A percentile compares a stretch with the other conserved stretches of the same genome.
phyloP scores from a whole-genome alignment of 1,140 invertebrate species.

The Eufriesea mexicana region DNA sequence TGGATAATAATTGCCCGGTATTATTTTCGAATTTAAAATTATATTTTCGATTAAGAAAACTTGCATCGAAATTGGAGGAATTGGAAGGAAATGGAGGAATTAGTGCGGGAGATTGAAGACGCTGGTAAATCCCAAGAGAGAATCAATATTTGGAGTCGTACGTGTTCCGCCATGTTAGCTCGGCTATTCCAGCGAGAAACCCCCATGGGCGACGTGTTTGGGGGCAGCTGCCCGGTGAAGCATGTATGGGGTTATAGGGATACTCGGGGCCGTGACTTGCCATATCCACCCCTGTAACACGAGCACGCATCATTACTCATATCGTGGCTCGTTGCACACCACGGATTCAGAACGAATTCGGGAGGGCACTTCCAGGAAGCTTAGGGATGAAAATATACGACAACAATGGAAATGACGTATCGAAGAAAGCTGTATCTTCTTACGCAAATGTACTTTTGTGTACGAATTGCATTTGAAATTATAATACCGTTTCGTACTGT shows the following conservation, averaged over 20 bases:
- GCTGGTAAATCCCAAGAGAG: constrained; percentile 64
- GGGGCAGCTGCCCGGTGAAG: constrained; percentile 74
- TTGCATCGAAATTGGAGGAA: background rate
- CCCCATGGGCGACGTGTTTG: constrained; percentile 71
- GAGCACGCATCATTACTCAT: constrained; percentile 82
- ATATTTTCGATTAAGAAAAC: too few species aligned
- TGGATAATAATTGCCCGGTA: too few species aligned
- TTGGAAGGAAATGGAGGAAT: constrained; percentile 12
- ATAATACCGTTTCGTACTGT: background rate
- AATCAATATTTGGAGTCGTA: constrained; percentile 80
- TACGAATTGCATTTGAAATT: background rate
- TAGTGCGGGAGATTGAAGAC: constrained; percentile 28
- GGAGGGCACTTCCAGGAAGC: constrained; percentile 63
- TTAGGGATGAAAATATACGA: constrained; percentile 60
- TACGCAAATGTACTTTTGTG: background rate
- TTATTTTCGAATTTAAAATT: too few species aligned
- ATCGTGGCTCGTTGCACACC: constrained; percentile 78
- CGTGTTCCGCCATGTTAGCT: constrained; percentile 78
- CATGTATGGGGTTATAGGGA: constrained; percentile 69
- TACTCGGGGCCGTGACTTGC: constrained; percentile 80
- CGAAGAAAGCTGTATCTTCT: background rate
- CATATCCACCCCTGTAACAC: constrained; percentile 77
- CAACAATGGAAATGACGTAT: constrained; percentile 54
- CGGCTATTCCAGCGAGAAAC: constrained; percentile 66
- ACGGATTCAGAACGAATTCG: constrained; percentile 70